Percentiles rank a stretch among this genome's conserved stretches.
These are phyloP conservation scores for Sanderia malayensis DNA, from an alignment of 30 jellyfish, hydroid and myxozoan genomes.

Conservation along the genomic window DNA sequence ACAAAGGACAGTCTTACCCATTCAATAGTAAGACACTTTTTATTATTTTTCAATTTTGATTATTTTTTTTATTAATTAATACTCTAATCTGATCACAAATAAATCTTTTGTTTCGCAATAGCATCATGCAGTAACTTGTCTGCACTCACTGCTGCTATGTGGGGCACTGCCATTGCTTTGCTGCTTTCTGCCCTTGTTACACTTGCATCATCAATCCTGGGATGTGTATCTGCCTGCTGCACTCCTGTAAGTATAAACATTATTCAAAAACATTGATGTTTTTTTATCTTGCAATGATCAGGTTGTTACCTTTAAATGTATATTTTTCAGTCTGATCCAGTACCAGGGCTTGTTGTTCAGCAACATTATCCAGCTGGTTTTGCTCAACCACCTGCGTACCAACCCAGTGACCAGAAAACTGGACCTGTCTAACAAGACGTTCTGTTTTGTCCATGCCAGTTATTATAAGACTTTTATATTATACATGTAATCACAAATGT, in stretches of 20 bases:
- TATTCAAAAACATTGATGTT: neutral
- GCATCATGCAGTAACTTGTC: conserved; percentile 34
- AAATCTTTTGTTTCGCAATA: neutral
- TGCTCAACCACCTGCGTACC: conserved; percentile 1
- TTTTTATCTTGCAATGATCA: neutral
- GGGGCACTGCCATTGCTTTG: conserved; percentile 39
- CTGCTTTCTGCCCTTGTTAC: conserved; percentile 59
- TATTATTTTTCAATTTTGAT: too few species aligned
- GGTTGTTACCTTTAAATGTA: neutral
- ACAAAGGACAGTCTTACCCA: neutral
- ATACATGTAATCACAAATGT: too few species aligned
- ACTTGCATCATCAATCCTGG: conserved; percentile 76
- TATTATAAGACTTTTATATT: too few species aligned
- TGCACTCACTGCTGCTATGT: neutral
- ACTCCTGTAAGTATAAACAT: conserved; percentile 18
- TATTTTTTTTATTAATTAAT: too few species aligned
- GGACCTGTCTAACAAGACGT: too few species aligned
- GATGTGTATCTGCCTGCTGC: conserved; percentile 81
- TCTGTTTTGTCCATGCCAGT: too few species aligned
- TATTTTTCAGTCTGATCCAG: conserved; percentile 33
- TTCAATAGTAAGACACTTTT: conserved; percentile 7
- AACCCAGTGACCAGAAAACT: too few species aligned
- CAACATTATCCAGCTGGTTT: conserved; percentile 7
- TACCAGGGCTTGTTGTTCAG: conserved; percentile 23
- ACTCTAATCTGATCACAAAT: neutral